Percentiles rank a stretch among this genome's conserved stretches.
phyloP scores from a whole-genome alignment of 2,888 invertebrate species.

The Theristus sp. region DNA sequence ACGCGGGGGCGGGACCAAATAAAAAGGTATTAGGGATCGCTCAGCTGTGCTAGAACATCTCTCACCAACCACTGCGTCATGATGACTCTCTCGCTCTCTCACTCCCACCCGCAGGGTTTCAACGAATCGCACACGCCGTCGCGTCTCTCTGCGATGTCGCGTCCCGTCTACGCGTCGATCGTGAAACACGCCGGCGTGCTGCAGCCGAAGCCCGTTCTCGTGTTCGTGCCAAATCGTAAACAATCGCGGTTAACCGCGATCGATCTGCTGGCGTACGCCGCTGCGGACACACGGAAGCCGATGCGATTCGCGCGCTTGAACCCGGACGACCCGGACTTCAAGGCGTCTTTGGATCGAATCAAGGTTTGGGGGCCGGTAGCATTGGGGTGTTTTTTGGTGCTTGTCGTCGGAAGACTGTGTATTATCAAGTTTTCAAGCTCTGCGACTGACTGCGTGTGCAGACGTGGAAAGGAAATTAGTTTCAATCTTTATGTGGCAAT shows the following conservation, averaged over 20 bases:
- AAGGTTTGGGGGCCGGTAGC: neutral
- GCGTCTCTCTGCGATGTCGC: slow-evolving; percentile 86
- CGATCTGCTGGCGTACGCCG: slow-evolving; percentile 77
- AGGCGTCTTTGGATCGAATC: slow-evolving; percentile 7
- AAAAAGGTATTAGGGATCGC: too few relatives aligned
- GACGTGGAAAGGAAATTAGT: too few relatives aligned
- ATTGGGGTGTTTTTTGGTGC: neutral
- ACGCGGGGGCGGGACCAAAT: too few relatives aligned
- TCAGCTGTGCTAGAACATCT: too few relatives aligned
- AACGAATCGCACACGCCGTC: slow-evolving; percentile 94
- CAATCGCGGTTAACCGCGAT: slow-evolving; percentile 57
- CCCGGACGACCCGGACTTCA: slow-evolving; percentile 20
- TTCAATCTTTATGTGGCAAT: too few relatives aligned
- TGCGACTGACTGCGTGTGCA: too few relatives aligned
- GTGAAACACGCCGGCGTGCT: slow-evolving; percentile 47
- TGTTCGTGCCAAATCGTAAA: slow-evolving; percentile 55
- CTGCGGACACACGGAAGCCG: slow-evolving; percentile 66
- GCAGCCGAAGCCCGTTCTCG: slow-evolving; percentile 56
- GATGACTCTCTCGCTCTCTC: too few relatives aligned
- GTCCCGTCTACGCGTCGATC: slow-evolving; percentile 85
- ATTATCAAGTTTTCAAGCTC: too few relatives aligned
- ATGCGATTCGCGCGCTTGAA: slow-evolving; percentile 59
- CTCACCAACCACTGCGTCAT: too few relatives aligned
- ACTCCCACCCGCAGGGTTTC: slow-evolving; percentile 68
- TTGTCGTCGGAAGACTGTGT: too few relatives aligned